Conservation (phyloP, 2,888 invertebrate species). For the Scaptomyza cyrtandrae region DNA sequence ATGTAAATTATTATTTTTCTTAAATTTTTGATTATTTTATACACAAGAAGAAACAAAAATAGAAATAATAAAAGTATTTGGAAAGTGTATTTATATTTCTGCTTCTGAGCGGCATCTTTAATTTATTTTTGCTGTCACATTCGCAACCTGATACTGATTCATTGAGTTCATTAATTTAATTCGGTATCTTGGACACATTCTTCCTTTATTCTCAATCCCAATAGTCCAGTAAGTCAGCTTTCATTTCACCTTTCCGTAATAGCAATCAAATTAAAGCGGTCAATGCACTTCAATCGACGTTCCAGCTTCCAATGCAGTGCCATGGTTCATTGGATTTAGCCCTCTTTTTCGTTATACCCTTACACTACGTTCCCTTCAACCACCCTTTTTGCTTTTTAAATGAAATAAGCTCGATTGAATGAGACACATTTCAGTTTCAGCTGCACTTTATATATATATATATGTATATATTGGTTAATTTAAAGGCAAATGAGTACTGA, state of each 20-base stretch:
- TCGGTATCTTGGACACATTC: conserved; percentile 26
- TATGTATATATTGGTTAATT: neutral
- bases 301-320: conserved; percentile 28
- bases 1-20: too few species aligned
- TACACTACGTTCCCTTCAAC: neutral
- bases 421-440: conserved; percentile 15
- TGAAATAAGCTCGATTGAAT: neutral
- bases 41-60: too few species aligned
- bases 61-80: neutral
- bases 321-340: conserved; percentile 45
- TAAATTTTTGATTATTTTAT: too few species aligned
- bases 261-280: conserved; percentile 56
- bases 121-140: conserved; percentile 10
- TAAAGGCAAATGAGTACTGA: neutral
- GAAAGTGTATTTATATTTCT: conserved; percentile 3
- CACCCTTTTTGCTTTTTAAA: conserved; percentile 2
- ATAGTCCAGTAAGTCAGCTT: conserved; percentile 23
- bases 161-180: conserved; percentile 49
- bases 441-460: neutral
- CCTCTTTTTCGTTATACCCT: conserved; percentile 3
- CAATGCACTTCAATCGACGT: conserved; percentile 36
- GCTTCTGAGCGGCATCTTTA: conserved; percentile 8
- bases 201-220: conserved; percentile 13
- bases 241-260: conserved; percentile 23
- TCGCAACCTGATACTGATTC: conserved; percentile 7